These are phyloP conservation scores for Petrocephalus zakoni DNA, from an alignment of 2,113 vertebrate genomes.

Conservation along the genomic window DNA sequence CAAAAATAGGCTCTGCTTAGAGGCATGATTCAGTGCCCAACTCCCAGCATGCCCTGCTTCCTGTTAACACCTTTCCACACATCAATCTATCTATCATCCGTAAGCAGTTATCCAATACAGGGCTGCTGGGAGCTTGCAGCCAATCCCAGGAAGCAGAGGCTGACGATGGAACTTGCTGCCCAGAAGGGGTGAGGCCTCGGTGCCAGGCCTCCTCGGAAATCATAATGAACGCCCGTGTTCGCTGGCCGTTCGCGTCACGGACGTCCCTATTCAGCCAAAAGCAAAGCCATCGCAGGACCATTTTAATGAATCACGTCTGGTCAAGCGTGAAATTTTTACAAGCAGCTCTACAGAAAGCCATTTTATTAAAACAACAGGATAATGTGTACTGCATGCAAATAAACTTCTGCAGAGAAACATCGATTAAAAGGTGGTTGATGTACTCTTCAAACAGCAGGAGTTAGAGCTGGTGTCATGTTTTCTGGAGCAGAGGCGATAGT, in stretches of 20 bases:
- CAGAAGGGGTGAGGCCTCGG: background rate
- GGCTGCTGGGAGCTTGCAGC: background rate
- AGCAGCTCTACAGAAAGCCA: background rate
- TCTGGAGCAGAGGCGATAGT: background rate
- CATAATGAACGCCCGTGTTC: background rate
- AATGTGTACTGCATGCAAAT: background rate
- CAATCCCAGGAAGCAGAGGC: background rate
- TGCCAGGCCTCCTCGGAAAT: background rate
- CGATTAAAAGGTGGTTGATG: background rate
- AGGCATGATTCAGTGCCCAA: background rate
- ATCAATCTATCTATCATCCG: background rate
- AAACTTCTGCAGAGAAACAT: background rate
- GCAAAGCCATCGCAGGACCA: background rate
- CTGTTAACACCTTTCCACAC: background rate
- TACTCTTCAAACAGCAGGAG: slow-evolving; percentile 3
- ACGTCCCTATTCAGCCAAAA: background rate
- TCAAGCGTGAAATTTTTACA: slow-evolving; percentile 11
- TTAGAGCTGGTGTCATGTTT: background rate
- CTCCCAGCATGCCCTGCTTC: background rate
- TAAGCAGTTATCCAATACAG: background rate
- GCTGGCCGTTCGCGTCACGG: background rate
- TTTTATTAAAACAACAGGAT: slow-evolving; percentile 10
- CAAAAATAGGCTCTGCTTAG: background rate
- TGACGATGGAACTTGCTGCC: background rate
- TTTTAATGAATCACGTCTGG: slow-evolving; percentile 7